Conservation (phyloP, 1,140 invertebrate genomes). For the Lordiphosa stackelbergi region DNA sequence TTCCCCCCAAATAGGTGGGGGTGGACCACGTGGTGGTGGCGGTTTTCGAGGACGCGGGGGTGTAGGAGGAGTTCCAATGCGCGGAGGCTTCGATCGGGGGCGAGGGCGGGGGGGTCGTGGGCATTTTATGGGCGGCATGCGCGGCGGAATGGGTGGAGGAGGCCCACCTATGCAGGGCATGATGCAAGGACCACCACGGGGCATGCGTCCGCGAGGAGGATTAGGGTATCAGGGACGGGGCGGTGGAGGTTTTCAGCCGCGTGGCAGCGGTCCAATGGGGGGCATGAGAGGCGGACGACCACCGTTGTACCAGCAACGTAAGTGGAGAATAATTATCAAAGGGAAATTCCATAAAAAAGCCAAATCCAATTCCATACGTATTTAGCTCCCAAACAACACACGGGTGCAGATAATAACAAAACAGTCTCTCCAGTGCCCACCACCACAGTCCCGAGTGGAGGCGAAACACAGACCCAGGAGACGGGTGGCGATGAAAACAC, state of each 20-base stretch:
- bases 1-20: conserved; percentile 47
- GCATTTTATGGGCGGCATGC: conserved; percentile 72
- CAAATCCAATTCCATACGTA: conserved; percentile 13
- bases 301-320: conserved; percentile 68
- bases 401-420: conserved; percentile 74
- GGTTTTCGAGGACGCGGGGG: conserved; percentile 70
- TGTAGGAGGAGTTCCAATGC: conserved; percentile 65
- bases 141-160: conserved; percentile 61
- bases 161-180: conserved; percentile 66
- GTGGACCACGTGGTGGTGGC: conserved; percentile 63
- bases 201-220: conserved; percentile 67
- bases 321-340: conserved; percentile 26
- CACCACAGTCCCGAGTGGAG: conserved; percentile 20
- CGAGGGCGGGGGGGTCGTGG: conserved; percentile 70
- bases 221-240: conserved; percentile 60
- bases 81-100: conserved; percentile 70
- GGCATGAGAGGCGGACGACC: conserved; percentile 72
- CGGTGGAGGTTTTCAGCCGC: conserved; percentile 62
- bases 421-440: conserved; percentile 70
- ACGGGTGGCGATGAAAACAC: conserved; percentile 35
- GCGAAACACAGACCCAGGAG: conserved; percentile 27
- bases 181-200: conserved; percentile 63
- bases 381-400: conserved; percentile 72
- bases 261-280: conserved; percentile 68
- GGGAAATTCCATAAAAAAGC: conserved; percentile 14